These are phyloP conservation scores for Ctena decussata DNA, from an alignment of 2,888 invertebrate species.

Conservation along the genomic window DNA sequence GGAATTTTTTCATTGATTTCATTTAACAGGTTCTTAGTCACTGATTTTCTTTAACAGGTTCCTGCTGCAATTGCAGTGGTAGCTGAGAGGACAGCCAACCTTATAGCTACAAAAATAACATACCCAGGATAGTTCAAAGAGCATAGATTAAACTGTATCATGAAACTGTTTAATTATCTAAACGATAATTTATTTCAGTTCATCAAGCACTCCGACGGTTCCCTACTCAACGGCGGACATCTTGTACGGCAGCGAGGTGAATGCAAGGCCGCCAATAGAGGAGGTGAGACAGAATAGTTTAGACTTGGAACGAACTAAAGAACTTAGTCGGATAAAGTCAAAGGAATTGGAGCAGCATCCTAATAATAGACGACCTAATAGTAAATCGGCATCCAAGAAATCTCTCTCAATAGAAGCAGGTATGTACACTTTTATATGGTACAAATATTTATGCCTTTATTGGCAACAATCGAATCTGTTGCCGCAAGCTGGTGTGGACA, in stretches of 20 bases:
- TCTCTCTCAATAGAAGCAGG: slow-evolving; percentile 75
- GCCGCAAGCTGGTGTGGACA: no score
- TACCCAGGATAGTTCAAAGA: no score
- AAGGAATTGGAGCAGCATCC: slow-evolving; percentile 55
- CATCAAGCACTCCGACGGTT: slow-evolving; percentile 74
- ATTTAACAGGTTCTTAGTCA: no score
- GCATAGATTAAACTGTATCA: no score
- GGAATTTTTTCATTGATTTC: no score
- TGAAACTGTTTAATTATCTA: no score
- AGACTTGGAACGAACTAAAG: slow-evolving; percentile 62
- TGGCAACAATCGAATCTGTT: no score
- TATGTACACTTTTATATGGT: background rate
- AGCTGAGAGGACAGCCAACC: no score
- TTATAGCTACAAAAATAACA: no score
- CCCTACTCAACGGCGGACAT: slow-evolving; percentile 78
- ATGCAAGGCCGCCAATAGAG: slow-evolving; percentile 57
- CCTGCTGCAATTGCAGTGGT: no score
- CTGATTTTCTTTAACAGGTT: no score
- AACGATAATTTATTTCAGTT: slow-evolving; percentile 71
- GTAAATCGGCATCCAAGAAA: slow-evolving; percentile 66
- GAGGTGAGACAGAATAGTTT: slow-evolving; percentile 68
- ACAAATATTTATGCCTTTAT: no score
- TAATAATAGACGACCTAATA: slow-evolving; percentile 59
- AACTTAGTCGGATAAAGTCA: slow-evolving; percentile 47
- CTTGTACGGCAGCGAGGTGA: slow-evolving; percentile 73